Base-by-base conservation (phyloP, 2,113 vertebrate genomes). In the Heloderma charlesbogerti region DNA sequence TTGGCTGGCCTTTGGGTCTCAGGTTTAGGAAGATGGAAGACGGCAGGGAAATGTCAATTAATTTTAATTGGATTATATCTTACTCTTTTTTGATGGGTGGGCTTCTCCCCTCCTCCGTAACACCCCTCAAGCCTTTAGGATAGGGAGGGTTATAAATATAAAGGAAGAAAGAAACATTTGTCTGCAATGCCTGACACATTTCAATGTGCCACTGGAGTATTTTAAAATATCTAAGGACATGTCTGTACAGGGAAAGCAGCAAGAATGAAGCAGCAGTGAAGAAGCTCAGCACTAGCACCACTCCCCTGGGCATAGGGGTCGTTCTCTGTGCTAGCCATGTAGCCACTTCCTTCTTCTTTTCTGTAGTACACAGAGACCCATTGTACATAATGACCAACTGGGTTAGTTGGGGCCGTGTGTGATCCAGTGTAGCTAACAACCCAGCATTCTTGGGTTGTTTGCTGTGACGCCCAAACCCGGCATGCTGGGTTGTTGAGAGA, bases 221-320 rank as follows among this genome's bases (percentile, higher is more conserved):
- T 60, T 94, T 91, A 45, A 87, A 87, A 37, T 80, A 54, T 54
- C 25, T 69, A 89, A 85, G 34, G 34, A 4, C 13, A 37, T 83
- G 6, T 40, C 16, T 75, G 16, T 75, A 18, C 37, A 18, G 72
- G 16, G 16, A 37, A n/a, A 60, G 16, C 16, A 83, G 6, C 20
- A 18, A 37, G 81, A 25, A 83, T 83, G 54, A 60, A 22, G 18
- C 16, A 10, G 54, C 51, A 82, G 27, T 82, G 57, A 37, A 63
- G 20, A n/a, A 83, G 37, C 9, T 1, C 1, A 37, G 3, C 74
- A 40, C 4, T 54, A 81, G 7, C 8, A 51, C 27, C 12, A 34
- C 1, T 81, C 22, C 29, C 31, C 15, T 54, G 48, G 29, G 15
- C 27, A 54, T 66, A 40, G 57, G 40, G 12, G 37, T 29, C 29